Evolutionary conservation across 2,888 invertebrate genomes (phyloP).

Genomic region (Drosophila kokeensis): DNA sequence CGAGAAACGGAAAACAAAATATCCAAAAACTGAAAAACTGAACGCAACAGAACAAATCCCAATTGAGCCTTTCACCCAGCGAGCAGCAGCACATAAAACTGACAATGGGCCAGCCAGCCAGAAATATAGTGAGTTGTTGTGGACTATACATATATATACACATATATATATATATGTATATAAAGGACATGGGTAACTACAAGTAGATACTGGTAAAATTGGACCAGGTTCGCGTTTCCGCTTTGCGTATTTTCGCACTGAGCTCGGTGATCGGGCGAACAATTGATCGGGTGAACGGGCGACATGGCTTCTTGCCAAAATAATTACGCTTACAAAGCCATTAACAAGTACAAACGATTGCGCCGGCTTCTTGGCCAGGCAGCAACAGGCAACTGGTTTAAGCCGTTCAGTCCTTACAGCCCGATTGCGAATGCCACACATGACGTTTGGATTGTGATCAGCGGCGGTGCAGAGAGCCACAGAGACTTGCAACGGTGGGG

Average conservation of each 20-base stretch:
- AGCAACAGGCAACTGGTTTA: slow-evolving; percentile 58
- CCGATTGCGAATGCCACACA: slow-evolving; percentile 68
- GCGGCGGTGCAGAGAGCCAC: slow-evolving; percentile 2
- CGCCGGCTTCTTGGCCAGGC: slow-evolving; percentile 60
- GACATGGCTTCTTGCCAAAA: slow-evolving; percentile 75
- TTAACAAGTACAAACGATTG: slow-evolving; percentile 80
- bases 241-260: slow-evolving; percentile 48
- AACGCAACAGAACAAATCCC: slow-evolving; percentile 73
- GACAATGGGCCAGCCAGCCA: slow-evolving; percentile 4
- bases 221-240: slow-evolving; percentile 56
- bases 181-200: slow-evolving; percentile 22
- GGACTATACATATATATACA: not conserved
- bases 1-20: slow-evolving; percentile 25
- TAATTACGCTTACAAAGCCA: slow-evolving; percentile 80
- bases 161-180: not conserved
- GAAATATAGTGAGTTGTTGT: slow-evolving; percentile 36
- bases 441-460: slow-evolving; percentile 65
- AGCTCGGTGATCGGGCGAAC: slow-evolving; percentile 13
- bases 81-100: slow-evolving; percentile 2
- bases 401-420: slow-evolving; percentile 39
- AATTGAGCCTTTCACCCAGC: slow-evolving; percentile 76
- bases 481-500: slow-evolving; percentile 11
- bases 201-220: slow-evolving; percentile 35
- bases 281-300: slow-evolving; percentile 26
- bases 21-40: slow-evolving; percentile 8